Conservation (phyloP, 2,888 invertebrate species). For the Orthosia gothica region DNA sequence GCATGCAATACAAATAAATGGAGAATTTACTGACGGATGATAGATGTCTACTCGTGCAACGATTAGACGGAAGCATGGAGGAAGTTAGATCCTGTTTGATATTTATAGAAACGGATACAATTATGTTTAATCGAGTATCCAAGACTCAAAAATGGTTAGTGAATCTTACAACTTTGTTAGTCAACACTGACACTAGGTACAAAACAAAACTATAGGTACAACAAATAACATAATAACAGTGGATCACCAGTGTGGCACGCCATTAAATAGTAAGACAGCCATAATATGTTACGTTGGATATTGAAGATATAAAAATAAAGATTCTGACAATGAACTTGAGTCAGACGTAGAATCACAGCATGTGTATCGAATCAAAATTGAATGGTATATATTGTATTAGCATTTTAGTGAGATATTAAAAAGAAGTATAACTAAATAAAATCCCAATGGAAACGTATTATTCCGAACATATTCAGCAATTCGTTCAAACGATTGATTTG, state of each 20-base stretch:
- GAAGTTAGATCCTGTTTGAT: slow-evolving; percentile 23
- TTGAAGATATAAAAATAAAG: background rate
- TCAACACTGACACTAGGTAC: too few relatives aligned
- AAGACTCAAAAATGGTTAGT: too few relatives aligned
- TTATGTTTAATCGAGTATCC: too few relatives aligned
- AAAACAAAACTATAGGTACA: too few relatives aligned
- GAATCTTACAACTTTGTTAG: too few relatives aligned
- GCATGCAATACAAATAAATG: slow-evolving; percentile 52
- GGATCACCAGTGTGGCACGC: too few relatives aligned
- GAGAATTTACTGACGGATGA: slow-evolving; percentile 38
- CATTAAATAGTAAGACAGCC: background rate
- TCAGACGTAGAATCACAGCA: background rate
- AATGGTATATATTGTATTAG: background rate
- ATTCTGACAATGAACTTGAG: background rate
- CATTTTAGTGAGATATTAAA: slow-evolving; percentile 10
- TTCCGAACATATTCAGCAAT: slow-evolving; percentile 26
- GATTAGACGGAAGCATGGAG: slow-evolving; percentile 26
- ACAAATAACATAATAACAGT: too few relatives aligned
- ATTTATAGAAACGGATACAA: background rate
- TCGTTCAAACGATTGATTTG: slow-evolving; percentile 46
- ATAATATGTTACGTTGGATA: background rate
- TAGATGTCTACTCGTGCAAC: slow-evolving; percentile 12
- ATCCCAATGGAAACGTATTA: slow-evolving; percentile 19
- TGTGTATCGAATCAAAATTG: background rate
- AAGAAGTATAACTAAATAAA: slow-evolving; percentile 4